A percentile compares a stretch with the other conserved stretches of the same genome.
These are phyloP conservation scores for Drosophila seclusa DNA, from an alignment of 2,888 invertebrate genomes.

Conservation along the genomic window DNA sequence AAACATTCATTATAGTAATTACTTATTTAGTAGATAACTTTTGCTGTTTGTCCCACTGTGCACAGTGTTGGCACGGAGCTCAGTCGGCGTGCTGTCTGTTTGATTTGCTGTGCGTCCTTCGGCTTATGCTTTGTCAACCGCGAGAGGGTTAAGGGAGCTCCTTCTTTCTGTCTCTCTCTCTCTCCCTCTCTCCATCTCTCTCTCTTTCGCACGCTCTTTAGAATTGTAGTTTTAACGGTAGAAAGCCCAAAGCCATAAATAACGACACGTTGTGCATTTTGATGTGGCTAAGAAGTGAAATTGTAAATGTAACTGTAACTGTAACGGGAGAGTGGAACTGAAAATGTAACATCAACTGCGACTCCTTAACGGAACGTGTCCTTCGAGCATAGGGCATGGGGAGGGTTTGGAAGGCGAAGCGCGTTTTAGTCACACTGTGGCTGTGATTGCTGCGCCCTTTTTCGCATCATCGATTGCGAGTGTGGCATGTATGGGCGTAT, in stretches of 20 bases:
- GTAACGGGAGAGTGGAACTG: constrained; percentile 21
- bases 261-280: constrained; percentile 79
- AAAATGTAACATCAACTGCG: constrained; percentile 15
- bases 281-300: constrained; percentile 51
- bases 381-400: neutral
- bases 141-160: neutral
- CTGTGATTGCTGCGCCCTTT: constrained; percentile 69
- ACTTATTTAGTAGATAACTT: neutral
- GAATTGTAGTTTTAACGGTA: constrained; percentile 43
- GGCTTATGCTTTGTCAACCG: constrained; percentile 51
- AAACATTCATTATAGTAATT: neutral
- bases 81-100: constrained; percentile 19
- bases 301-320: constrained; percentile 14
- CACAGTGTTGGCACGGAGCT: neutral
- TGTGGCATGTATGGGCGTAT: neutral
- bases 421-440: constrained; percentile 34
- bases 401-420: neutral
- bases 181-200: neutral
- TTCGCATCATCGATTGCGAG: constrained; percentile 68
- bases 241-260: constrained; percentile 64
- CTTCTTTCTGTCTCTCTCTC: neutral
- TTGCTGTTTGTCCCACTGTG: neutral
- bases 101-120: constrained; percentile 41
- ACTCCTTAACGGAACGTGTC: constrained; percentile 5
- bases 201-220: neutral